Base-by-base conservation (phyloP, 2,797 vertebrate species). In the Etheostoma perlongum region DNA sequence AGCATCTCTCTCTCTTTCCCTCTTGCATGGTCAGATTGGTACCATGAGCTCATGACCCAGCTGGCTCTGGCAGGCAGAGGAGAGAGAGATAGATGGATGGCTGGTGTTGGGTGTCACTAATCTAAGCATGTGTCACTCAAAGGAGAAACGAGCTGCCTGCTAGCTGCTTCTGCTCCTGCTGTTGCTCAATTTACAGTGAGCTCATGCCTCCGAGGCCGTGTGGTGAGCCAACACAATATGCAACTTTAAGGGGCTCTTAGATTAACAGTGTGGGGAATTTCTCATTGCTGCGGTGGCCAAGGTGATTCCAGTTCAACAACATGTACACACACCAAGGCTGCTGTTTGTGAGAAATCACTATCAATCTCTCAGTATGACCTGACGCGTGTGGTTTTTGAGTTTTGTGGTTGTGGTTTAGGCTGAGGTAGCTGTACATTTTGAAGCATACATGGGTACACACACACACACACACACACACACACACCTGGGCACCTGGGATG, bases 21-120 rank as follows among this genome's bases (percentile, higher is more conserved):
- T 42, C 48, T 72, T 55, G 3, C 68, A 25, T 58, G 66, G 74
- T 75, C 84, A 68, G 64, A 84, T 82, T 68, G 82, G 87, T 84
- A 88, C 80, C 67, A 85, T 92, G 91, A 92, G 85, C 88, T 91
- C 90, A 92, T 73, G 79, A 67, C 79, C 81, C 90, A 89, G 89
- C 89, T 91, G 87, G 85, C 76, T 85, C 61, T 49, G 68, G 77
- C 81, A 74, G 81, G 82, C 84, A 63, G 69, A 3, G 54, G 27
- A 30, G 30, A 5, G 30, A 23, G 5, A 57, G 66, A 79, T 42
- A 48, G 83, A 81, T 70, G 47, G 79, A 72, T 67, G 66, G 73
- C 25, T 55, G 87, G 93, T 91, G 79, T 91, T 63, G 76, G 90
- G 82, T 91, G 80, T 91, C 88, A 88, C 85, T 89, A 79, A 86